phyloP scores from a whole-genome alignment of 2,797 vertebrate genomes.

The Vespertilio murinus region DNA sequence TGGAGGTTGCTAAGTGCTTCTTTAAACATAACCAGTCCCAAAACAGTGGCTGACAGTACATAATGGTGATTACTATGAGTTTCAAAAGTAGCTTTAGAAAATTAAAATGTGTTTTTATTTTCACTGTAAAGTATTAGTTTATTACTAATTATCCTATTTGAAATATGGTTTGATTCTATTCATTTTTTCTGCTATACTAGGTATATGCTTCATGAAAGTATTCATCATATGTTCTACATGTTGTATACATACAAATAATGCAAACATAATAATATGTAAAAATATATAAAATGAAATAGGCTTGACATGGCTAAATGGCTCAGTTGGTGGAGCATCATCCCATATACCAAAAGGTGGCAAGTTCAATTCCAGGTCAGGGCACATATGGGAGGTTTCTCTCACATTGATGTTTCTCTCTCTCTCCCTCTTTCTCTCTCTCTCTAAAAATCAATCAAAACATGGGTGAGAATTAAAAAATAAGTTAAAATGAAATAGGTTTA shows the following conservation, averaged over 20 bases:
- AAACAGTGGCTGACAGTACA: neutral
- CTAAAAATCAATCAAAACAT: neutral
- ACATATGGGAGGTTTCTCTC: neutral
- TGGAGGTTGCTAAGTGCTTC: neutral
- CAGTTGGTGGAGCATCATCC: neutral
- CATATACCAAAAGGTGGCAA: neutral
- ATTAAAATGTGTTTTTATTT: slow-evolving; percentile 27
- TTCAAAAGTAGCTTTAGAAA: neutral
- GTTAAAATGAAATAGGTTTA: neutral
- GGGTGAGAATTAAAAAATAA: neutral
- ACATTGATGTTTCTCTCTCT: neutral
- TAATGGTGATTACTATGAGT: neutral
- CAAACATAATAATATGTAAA: slow-evolving; percentile 15
- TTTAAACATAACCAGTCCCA: neutral
- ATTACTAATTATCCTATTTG: neutral
- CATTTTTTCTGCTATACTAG: neutral
- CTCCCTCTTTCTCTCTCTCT: neutral
- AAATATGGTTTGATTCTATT: slow-evolving; percentile 22
- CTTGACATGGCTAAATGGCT: neutral
- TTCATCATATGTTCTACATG: neutral
- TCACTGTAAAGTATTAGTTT: neutral
- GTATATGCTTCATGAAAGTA: slow-evolving; percentile 12
- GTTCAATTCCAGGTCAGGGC: neutral
- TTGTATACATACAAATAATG: neutral
- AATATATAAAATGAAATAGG: neutral